These are phyloP conservation scores for Papilio polyxenes DNA, from an alignment of 1,140 invertebrate genomes.

Conservation along the genomic window DNA sequence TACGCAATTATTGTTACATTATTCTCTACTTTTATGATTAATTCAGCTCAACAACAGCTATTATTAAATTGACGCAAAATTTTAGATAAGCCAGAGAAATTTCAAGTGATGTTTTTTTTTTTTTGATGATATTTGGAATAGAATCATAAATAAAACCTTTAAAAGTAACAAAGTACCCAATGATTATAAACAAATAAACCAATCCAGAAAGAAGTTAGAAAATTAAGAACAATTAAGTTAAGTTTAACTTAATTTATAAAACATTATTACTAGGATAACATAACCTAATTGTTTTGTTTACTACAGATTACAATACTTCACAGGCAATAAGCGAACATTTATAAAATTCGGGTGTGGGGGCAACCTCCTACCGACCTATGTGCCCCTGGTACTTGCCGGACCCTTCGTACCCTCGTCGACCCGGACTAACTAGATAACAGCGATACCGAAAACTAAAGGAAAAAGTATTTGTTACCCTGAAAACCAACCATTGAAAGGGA, in stretches of 20 bases:
- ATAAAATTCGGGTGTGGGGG: constrained; percentile 64
- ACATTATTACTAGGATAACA: constrained; percentile 61
- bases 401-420: constrained; percentile 74
- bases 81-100: too few species aligned
- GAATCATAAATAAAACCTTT: too few species aligned
- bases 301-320: constrained; percentile 67
- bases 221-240: background rate
- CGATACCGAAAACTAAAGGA: constrained; percentile 75
- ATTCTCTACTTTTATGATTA: too few species aligned
- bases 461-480: constrained; percentile 71
- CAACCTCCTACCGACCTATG: constrained; percentile 60
- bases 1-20: too few species aligned
- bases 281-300: constrained; percentile 71
- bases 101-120: too few species aligned
- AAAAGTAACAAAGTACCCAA: too few species aligned
- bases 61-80: too few species aligned
- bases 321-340: constrained; percentile 58
- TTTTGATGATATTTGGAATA: too few species aligned
- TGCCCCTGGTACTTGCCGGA: constrained; percentile 63
- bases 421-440: constrained; percentile 75
- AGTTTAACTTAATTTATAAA: constrained; percentile 39
- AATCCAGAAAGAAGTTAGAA: too few species aligned
- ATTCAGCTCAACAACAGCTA: too few species aligned
- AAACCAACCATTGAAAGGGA: constrained; percentile 63
- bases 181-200: too few species aligned